A percentile compares a stretch with the other conserved stretches of the same genome.
These are phyloP conservation scores for Pardalotus punctatus DNA, from an alignment of 2,113 vertebrate genomes.

Conservation along the genomic window DNA sequence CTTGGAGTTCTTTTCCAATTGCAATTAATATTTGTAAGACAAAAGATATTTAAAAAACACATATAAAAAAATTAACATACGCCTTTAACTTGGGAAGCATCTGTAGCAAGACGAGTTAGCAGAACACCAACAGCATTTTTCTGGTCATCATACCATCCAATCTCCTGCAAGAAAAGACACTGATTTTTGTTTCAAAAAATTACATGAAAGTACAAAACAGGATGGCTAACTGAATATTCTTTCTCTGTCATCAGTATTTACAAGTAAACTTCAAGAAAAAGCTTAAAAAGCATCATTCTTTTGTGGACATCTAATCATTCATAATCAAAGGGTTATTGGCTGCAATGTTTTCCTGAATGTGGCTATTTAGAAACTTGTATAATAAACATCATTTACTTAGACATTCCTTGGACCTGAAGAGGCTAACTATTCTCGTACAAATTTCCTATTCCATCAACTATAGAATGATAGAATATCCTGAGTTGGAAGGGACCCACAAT, in stretches of 20 bases:
- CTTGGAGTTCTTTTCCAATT: neutral
- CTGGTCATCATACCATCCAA: slow-evolving; percentile 79
- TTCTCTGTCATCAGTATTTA: neutral
- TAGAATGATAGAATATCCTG: neutral
- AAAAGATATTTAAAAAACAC: neutral
- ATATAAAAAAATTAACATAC: slow-evolving; percentile 26
- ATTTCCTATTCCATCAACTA: neutral
- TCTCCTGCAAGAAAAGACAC: slow-evolving; percentile 30
- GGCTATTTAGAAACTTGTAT: neutral
- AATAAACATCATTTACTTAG: neutral
- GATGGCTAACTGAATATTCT: neutral
- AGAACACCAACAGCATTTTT: slow-evolving; percentile 74
- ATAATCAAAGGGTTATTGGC: neutral
- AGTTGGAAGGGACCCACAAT: neutral
- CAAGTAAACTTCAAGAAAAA: neutral
- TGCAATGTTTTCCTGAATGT: neutral
- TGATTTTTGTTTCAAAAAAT: neutral
- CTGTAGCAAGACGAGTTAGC: slow-evolving; percentile 79
- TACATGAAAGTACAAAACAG: neutral
- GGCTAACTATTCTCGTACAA: neutral
- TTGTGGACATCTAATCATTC: neutral
- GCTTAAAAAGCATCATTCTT: neutral
- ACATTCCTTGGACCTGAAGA: neutral
- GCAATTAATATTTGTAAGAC: neutral
- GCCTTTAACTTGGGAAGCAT: slow-evolving; percentile 79